Base-by-base conservation (phyloP, 2,797 vertebrate species). In the Bufotes viridis region DNA sequence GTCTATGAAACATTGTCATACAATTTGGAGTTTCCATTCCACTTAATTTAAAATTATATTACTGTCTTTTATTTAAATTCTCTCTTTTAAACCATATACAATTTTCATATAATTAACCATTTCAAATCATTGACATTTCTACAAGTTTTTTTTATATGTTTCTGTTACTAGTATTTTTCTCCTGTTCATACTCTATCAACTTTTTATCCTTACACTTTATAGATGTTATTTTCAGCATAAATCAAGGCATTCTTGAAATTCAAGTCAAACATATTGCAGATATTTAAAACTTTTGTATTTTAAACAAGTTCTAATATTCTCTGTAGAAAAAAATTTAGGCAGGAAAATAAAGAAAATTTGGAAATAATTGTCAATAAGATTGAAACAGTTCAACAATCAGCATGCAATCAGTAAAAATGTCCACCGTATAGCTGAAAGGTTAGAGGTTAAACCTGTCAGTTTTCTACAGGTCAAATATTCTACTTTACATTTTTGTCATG, bases 381-480 rank as follows among this genome's bases (percentile, higher is more conserved):
- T 78, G 22, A 82, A 63, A 67, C 78, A 78, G 34, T 53, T 15
- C 17, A 63, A 29, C 86, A 87, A 63, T 82, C 72, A 78, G 51
- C 18, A 61, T 61, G 86, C 72, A 87, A 87, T 87, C 72, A 82
- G 26, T 63, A 80, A 75, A 81, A 26, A 87, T n/a, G 55, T 81
- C 29, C 63, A 65, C 8, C 26, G 22, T 22, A 53, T 82, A 51
- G 78, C 24, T 75, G 20, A 51, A 78, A 72, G 86, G 80, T 82
- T 26, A 87, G 18, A 63, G 49, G 70, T 82, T 72, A 53, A 72
- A 24, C 55, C 57, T n/a, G n/a, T n/a, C n/a, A 74, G 55, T 70
- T 81, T 81, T 81, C 75, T 79, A 55, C 24, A 86, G 75, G 75
- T 78, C 84, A 86, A 34, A 79, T 86, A 86, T 79, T 51, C 24